Evolutionary conservation across 2,888 invertebrate genomes (phyloP).

Genomic region (Dorcus hopei): DNA sequence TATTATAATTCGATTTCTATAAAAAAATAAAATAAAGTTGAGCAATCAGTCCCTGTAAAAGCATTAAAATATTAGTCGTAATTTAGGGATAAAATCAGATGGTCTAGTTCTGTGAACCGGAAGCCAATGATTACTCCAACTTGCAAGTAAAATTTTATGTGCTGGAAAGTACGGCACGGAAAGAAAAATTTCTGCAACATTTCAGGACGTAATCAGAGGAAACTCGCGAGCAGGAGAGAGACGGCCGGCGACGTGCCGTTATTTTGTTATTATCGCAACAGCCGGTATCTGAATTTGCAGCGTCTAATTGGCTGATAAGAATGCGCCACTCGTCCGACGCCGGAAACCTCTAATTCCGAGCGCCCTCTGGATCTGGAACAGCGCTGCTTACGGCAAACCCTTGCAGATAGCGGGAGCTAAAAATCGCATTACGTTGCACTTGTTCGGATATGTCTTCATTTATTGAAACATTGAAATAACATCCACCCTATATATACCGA

Average conservation of each 20-base stretch:
- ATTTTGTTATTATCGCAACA: slow-evolving; percentile 19
- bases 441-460: slow-evolving; percentile 17
- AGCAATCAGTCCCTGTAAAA: no score
- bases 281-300: slow-evolving; percentile 35
- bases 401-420: slow-evolving; percentile 13
- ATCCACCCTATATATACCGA: slow-evolving; percentile 1
- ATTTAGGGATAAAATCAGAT: no score
- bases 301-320: slow-evolving; percentile 46
- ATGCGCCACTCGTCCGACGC: slow-evolving; percentile 41
- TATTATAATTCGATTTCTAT: background rate
- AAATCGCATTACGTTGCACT: slow-evolving; percentile 19
- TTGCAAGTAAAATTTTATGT: background rate
- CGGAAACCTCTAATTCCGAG: slow-evolving; percentile 38
- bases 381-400: slow-evolving; percentile 15
- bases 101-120: no score
- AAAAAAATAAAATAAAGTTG: background rate
- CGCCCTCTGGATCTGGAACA: slow-evolving; percentile 20
- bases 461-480: slow-evolving; percentile 24
- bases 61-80: no score
- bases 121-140: no score
- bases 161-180: background rate
- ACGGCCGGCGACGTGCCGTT: background rate
- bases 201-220: background rate
- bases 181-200: background rate
- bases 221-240: background rate